A percentile compares a stretch with the other conserved stretches of the same genome.
These are phyloP conservation scores for Ormia ochracea DNA, from an alignment of 2,888 invertebrate genomes.

Conservation along the genomic window DNA sequence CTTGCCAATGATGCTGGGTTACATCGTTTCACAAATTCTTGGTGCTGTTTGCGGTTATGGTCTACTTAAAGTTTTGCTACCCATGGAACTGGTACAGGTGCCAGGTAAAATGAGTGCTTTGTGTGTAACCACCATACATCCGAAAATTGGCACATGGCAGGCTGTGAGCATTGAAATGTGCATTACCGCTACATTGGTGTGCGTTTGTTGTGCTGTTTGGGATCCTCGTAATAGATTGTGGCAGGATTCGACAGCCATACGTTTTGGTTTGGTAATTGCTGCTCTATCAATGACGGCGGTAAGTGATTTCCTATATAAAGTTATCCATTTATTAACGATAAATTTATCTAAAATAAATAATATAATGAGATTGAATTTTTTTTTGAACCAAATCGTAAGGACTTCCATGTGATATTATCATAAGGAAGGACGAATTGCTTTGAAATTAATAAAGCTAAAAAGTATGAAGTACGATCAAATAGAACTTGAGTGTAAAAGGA, in stretches of 20 bases:
- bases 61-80: conserved; percentile 80
- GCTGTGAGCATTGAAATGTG: conserved; percentile 81
- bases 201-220: conserved; percentile 84
- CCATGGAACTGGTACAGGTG: conserved; percentile 68
- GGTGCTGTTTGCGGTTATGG: conserved; percentile 85
- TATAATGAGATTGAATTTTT: too few relatives aligned
- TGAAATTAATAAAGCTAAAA: too few relatives aligned
- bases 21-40: conserved; percentile 81
- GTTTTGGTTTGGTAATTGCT: conserved; percentile 83
- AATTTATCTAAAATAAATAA: too few relatives aligned
- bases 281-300: conserved; percentile 83
- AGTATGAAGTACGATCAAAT: too few relatives aligned
- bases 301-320: conserved; percentile 68
- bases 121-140: conserved; percentile 81
- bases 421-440: too few relatives aligned
- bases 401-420: too few relatives aligned
- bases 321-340: background rate
- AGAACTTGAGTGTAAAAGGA: too few relatives aligned
- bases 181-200: conserved; percentile 81
- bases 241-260: conserved; percentile 81
- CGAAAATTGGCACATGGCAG: conserved; percentile 77
- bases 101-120: conserved; percentile 77
- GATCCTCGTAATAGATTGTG: conserved; percentile 83
- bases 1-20: conserved; percentile 78
- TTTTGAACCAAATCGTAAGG: too few relatives aligned